Evolutionary conservation across 2,888 invertebrate genomes (phyloP), one percentile per base, ranked within the genome.

Genomic region (Lydus trimaculatus): DNA sequence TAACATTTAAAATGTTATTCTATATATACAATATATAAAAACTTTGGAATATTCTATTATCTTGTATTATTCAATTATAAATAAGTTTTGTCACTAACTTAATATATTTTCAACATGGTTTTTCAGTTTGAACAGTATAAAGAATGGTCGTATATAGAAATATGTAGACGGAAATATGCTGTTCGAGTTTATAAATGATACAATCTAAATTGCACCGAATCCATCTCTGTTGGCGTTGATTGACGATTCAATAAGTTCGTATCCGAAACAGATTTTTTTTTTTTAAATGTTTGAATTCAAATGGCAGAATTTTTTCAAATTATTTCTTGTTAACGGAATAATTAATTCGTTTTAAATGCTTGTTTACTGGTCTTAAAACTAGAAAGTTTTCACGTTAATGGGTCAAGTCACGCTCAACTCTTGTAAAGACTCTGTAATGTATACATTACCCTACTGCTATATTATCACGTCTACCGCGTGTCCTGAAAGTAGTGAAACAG

Each of bases 191-290:
- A 56, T 56, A 56, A 56, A 56, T 56, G 56, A 56, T 25, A 15
- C 25, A 20, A 56, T 25, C 56, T 56, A 56, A 56, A 56, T 56
- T 56, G 56, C 25, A 56, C 56, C 11, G 11, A 56, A 56, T 56
- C 23, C 25, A 56, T 56, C 56, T 56, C 56, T 56, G 56, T 25
- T 56, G 56, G 56, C 56, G 25, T 56, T 56, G 56, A 56, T 56
- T 56, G 56, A 56, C 56, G 56, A 15, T 25, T 13, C 56, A 56
- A 56, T 56, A 56, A 56, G 25, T 23, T 48, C 9, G 20, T 48
- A 48, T 48, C 20, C 48, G 20, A 20, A 9, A 48, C 20, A 20
- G 20, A 20, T 20, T n/a, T n/a, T n/a, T n/a, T n/a, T n/a, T n/a
- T n/a, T n/a, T 20, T 20, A 23, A 20, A 11, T 56, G 56, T 56